These are phyloP conservation scores for Ceratosolen solmsi DNA, from an alignment of 1,140 invertebrate genomes.

Conservation along the genomic window DNA sequence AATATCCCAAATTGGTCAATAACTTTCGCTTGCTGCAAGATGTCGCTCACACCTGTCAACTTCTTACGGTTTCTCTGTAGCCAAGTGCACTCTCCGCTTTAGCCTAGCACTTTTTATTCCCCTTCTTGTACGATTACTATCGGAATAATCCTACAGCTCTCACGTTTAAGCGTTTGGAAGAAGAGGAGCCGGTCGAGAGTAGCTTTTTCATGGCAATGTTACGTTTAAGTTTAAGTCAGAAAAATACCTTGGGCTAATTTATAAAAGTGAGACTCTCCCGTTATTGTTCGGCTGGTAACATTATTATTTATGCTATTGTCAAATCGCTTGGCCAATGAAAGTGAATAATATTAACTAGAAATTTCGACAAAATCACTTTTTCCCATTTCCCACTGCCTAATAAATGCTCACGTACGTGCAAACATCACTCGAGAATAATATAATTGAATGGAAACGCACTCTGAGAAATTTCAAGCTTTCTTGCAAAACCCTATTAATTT, in stretches of 20 bases:
- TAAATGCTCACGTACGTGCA: background rate
- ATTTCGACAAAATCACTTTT: background rate
- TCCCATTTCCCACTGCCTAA: background rate
- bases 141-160: background rate
- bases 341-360: background rate
- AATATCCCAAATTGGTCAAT: constrained; percentile 1
- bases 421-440: background rate
- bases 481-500: background rate
- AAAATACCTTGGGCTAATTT: background rate
- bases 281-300: background rate
- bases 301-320: background rate
- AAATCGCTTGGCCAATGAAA: background rate
- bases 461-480: background rate
- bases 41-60: background rate
- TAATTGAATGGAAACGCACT: background rate
- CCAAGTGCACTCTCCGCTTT: background rate
- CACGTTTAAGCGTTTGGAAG: background rate
- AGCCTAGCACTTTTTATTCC: background rate
- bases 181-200: background rate
- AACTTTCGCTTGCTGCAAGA: background rate
- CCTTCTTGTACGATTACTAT: background rate
- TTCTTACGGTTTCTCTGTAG: background rate
- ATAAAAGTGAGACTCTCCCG: background rate
- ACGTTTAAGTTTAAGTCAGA: background rate
- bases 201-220: background rate